Evolutionary conservation across 2,888 invertebrate species (phyloP).

Genomic region (Apamea anceps): DNA sequence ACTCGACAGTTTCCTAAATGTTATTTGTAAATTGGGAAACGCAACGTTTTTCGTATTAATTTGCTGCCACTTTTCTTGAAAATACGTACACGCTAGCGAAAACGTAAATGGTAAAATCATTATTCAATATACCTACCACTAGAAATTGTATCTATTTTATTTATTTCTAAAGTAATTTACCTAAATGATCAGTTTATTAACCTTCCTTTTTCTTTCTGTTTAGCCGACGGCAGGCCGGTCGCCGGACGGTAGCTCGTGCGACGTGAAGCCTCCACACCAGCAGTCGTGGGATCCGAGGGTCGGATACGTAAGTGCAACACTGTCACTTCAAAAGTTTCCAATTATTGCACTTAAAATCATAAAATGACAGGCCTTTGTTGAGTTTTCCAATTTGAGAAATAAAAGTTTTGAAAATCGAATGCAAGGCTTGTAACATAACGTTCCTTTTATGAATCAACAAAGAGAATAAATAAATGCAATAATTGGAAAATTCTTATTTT

Average conservation of each 20-base stretch:
- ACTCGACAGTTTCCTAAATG: background rate
- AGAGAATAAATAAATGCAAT: background rate
- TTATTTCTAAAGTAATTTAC: background rate
- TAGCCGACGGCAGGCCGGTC: constrained; percentile 87
- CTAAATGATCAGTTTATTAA: background rate
- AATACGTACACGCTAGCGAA: background rate
- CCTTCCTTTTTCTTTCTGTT: constrained; percentile 56
- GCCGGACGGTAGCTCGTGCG: constrained; percentile 86
- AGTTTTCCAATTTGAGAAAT: constrained; percentile 16
- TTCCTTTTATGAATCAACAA: background rate
- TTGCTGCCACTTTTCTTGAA: background rate
- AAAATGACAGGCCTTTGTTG: background rate
- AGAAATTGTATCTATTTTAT: background rate
- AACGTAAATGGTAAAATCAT: background rate
- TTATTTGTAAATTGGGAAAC: background rate
- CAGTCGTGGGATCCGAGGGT: constrained; percentile 89
- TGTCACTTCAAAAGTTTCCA: constrained; percentile 33
- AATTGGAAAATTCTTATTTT: constrained; percentile 44
- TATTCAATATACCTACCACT: background rate
- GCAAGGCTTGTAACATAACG: too few relatives aligned
- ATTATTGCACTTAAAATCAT: constrained; percentile 47
- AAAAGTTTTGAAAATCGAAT: background rate
- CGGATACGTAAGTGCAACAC: constrained; percentile 85
- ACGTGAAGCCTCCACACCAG: constrained; percentile 87
- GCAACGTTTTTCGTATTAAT: background rate